Conservation (phyloP, 92 coral and sea anemone genomes). For the Metridium senile region DNA sequence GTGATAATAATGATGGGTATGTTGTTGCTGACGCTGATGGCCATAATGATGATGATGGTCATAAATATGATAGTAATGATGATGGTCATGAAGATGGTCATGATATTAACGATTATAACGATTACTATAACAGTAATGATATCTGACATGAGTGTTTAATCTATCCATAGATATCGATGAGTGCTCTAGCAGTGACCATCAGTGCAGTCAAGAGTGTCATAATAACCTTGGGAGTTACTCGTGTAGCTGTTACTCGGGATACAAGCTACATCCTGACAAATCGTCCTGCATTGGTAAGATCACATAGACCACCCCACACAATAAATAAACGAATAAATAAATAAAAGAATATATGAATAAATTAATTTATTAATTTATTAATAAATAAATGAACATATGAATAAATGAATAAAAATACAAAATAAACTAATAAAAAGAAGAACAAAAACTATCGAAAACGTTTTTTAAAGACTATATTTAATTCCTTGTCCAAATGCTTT, state of each 20-base stretch:
- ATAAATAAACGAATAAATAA: no score
- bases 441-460: no score
- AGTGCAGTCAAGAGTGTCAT: constrained; percentile 63
- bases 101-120: background rate
- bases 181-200: constrained; percentile 52
- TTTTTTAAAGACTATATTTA: no score
- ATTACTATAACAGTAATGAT: background rate
- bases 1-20: background rate
- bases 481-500: no score
- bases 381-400: no score
- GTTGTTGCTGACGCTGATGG: background rate
- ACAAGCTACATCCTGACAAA: constrained; percentile 53
- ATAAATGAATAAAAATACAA: no score
- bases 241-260: constrained; percentile 66
- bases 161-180: constrained; percentile 63
- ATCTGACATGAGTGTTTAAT: background rate
- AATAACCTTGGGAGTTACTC: constrained; percentile 70
- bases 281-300: constrained; percentile 67
- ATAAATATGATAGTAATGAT: background rate
- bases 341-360: no score
- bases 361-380: no score
- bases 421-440: no score
- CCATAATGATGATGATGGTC: background rate
- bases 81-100: background rate
- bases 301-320: no score